Evolutionary conservation across 2,113 vertebrate species (phyloP).

Genomic region (Hiodon tergisus): DNA sequence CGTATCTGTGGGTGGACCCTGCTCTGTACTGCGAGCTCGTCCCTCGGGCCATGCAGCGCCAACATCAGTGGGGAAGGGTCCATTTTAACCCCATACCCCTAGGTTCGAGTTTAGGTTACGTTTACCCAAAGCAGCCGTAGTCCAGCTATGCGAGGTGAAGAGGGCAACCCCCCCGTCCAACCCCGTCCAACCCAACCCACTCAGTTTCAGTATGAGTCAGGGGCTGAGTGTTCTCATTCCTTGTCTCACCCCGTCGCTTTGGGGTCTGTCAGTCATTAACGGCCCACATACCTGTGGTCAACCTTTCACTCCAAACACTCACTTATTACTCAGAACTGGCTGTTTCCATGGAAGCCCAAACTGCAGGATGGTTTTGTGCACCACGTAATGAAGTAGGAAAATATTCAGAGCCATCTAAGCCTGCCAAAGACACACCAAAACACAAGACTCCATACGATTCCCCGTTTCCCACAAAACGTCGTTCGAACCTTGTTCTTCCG

Average conservation of each 20-base stretch:
- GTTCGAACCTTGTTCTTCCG: too few relatives aligned
- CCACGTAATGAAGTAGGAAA: slow-evolving; percentile 37
- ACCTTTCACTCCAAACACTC: slow-evolving; percentile 65
- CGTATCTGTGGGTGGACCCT: neutral
- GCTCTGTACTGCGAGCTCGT: slow-evolving; percentile 35
- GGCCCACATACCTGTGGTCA: slow-evolving; percentile 53
- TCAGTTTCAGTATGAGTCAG: slow-evolving; percentile 37
- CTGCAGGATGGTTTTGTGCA: slow-evolving; percentile 39
- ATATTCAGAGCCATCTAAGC: slow-evolving; percentile 28
- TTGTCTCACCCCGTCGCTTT: slow-evolving; percentile 36
- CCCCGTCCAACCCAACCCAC: neutral
- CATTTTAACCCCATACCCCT: too few relatives aligned
- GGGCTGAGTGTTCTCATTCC: slow-evolving; percentile 37
- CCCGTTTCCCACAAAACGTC: too few relatives aligned
- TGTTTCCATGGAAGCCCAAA: slow-evolving; percentile 58
- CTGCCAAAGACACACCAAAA: slow-evolving; percentile 25
- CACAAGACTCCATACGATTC: neutral
- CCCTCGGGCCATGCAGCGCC: too few relatives aligned
- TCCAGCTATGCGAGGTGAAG: slow-evolving; percentile 30
- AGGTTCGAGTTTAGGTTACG: too few relatives aligned
- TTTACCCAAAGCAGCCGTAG: slow-evolving; percentile 7
- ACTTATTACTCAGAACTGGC: slow-evolving; percentile 56
- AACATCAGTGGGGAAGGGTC: too few relatives aligned
- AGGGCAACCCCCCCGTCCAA: neutral
- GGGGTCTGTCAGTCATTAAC: slow-evolving; percentile 61